Conservation (phyloP, 2,888 invertebrate species). For the Cephus runcator region DNA sequence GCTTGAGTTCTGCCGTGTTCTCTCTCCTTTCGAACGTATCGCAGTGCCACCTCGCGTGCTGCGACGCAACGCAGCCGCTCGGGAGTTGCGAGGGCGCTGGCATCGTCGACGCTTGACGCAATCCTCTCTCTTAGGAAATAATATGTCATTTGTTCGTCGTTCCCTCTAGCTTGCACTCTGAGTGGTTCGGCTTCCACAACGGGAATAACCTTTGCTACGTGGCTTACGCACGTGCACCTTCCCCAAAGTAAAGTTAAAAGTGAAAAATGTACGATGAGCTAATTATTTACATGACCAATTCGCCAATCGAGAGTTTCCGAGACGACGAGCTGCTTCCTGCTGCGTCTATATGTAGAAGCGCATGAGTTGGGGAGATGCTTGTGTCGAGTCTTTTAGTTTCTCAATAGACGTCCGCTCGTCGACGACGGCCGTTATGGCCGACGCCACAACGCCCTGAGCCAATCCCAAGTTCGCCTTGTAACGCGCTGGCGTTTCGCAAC, state of each 20-base stretch:
- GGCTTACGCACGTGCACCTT: neutral
- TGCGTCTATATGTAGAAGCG: neutral
- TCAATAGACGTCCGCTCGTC: conserved; percentile 1
- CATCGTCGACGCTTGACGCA: conserved; percentile 22
- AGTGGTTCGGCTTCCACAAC: neutral
- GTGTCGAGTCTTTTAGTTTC: neutral
- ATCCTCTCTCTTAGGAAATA: conserved; percentile 22
- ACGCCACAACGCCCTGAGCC: neutral
- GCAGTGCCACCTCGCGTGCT: conserved; percentile 1
- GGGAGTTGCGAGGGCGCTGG: neutral
- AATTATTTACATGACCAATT: neutral
- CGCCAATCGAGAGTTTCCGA: neutral
- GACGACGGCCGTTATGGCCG: neutral
- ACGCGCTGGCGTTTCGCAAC: conserved; percentile 7
- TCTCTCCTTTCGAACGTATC: neutral
- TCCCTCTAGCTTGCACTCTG: neutral
- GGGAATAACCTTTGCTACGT: neutral
- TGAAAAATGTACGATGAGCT: neutral
- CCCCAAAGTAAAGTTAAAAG: neutral
- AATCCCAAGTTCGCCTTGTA: neutral
- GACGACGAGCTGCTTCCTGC: neutral
- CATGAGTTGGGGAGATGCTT: neutral
- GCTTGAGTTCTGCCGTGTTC: neutral
- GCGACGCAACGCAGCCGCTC: conserved; percentile 7
- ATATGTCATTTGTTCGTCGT: conserved; percentile 16